Evolutionary conservation across 2,113 vertebrate species (phyloP).

Genomic region (Hypanus sabinus): DNA sequence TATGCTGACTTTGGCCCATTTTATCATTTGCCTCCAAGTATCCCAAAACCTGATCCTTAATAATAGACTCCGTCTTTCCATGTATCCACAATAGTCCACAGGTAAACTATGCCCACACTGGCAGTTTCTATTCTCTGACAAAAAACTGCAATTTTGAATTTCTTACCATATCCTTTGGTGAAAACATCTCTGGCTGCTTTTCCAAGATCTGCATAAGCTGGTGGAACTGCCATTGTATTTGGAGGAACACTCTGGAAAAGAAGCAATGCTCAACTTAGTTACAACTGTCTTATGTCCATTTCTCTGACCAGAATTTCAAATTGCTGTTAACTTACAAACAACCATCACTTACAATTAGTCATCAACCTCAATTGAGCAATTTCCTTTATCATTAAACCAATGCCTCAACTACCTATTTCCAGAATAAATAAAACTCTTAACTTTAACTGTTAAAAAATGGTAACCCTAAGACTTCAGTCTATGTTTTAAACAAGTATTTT

Average conservation of each 20-base stretch:
- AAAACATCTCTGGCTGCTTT: conserved; percentile 92
- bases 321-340: neutral
- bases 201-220: conserved; percentile 83
- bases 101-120: neutral
- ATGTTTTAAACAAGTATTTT: neutral
- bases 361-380: conserved; percentile 47
- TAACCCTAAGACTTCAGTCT: too few species aligned
- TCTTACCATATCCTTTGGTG: conserved; percentile 91
- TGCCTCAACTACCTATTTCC: neutral
- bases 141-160: neutral
- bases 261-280: neutral
- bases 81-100: too few species aligned
- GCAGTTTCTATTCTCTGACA: neutral
- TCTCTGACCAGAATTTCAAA: neutral
- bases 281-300: neutral
- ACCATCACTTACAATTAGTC: conserved; percentile 38
- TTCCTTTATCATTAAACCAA: conserved; percentile 43
- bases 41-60: too few species aligned
- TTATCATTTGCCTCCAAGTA: too few species aligned
- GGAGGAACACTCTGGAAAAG: conserved; percentile 36
- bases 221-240: conserved; percentile 89
- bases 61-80: too few species aligned
- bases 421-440: neutral
- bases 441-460: neutral
- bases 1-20: too few species aligned